Evolutionary conservation across 2,797 vertebrate species (phyloP).

Genomic region (Anolis apletophallus): DNA sequence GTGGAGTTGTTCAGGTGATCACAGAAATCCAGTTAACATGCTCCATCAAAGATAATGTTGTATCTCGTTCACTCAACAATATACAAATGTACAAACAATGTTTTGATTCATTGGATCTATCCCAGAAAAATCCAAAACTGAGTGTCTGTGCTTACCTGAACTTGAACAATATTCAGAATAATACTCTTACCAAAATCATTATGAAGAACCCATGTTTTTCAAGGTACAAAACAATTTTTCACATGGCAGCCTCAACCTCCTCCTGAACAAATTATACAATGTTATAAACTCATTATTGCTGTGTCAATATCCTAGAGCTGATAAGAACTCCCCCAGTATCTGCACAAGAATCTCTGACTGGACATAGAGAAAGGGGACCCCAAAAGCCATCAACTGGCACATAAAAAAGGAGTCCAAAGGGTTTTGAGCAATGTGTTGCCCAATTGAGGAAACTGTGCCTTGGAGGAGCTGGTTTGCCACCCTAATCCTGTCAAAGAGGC

Average conservation of each 20-base stretch:
- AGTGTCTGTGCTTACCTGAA: constrained; percentile 60
- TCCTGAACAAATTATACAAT: constrained; percentile 17
- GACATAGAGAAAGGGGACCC: constrained; percentile 84
- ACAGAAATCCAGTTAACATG: constrained; percentile 56
- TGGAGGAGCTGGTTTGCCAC: constrained; percentile 81
- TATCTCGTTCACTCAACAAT: not conserved
- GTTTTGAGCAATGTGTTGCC: constrained; percentile 89
- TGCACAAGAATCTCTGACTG: constrained; percentile 83
- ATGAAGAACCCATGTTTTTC: constrained; percentile 42
- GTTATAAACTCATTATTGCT: not conserved
- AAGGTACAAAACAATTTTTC: constrained; percentile 48
- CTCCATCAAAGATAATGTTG: constrained; percentile 12
- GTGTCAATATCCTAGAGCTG: constrained; percentile 62
- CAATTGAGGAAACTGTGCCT: constrained; percentile 84
- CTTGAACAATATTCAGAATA: constrained; percentile 32
- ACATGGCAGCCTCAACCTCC: constrained; percentile 2
- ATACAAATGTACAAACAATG: not conserved
- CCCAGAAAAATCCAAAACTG: constrained; percentile 38
- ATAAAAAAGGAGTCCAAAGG: constrained; percentile 93
- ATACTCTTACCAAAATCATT: constrained; percentile 24
- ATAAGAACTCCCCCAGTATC: constrained; percentile 79
- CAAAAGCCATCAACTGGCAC: constrained; percentile 84
- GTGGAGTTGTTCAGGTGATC: constrained; percentile 63
- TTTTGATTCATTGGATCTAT: not conserved
- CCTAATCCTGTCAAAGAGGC: constrained; percentile 81